Conservation (phyloP, 1,140 invertebrate species). For the Rhyacophila brunnea region DNA sequence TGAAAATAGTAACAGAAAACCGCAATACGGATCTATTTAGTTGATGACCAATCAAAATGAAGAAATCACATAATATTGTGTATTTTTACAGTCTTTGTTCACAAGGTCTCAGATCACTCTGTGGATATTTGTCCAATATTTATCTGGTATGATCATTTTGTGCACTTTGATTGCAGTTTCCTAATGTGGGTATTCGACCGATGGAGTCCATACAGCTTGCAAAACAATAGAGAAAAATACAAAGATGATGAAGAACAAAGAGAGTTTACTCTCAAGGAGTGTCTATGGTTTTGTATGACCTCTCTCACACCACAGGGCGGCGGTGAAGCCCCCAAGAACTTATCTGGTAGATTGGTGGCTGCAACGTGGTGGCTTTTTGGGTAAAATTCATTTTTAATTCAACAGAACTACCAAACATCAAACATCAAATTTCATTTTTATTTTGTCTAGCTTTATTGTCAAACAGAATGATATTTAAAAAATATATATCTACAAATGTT, state of each 20-base stretch:
- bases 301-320: conserved; percentile 94
- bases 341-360: conserved; percentile 88
- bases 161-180: conserved; percentile 66
- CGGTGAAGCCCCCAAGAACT: conserved; percentile 93
- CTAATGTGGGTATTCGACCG: conserved; percentile 95
- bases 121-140: background rate
- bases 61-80: background rate
- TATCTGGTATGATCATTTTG: too few relatives aligned
- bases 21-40: too few relatives aligned
- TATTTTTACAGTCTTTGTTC: background rate
- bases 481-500: too few relatives aligned
- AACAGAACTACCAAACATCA: too few relatives aligned
- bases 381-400: too few relatives aligned
- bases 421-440: too few relatives aligned
- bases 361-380: conserved; percentile 98
- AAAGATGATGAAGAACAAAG: conserved; percentile 92
- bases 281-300: conserved; percentile 99
- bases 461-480: too few relatives aligned
- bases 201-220: conserved; percentile 94
- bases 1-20: too few relatives aligned
- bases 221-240: conserved; percentile 92
- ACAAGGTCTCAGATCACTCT: background rate
- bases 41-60: too few relatives aligned
- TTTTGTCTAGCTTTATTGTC: too few relatives aligned
- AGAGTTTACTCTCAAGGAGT: conserved; percentile 94